Base-by-base conservation (phyloP, 2,888 invertebrate genomes). In the Melipona beecheii region DNA sequence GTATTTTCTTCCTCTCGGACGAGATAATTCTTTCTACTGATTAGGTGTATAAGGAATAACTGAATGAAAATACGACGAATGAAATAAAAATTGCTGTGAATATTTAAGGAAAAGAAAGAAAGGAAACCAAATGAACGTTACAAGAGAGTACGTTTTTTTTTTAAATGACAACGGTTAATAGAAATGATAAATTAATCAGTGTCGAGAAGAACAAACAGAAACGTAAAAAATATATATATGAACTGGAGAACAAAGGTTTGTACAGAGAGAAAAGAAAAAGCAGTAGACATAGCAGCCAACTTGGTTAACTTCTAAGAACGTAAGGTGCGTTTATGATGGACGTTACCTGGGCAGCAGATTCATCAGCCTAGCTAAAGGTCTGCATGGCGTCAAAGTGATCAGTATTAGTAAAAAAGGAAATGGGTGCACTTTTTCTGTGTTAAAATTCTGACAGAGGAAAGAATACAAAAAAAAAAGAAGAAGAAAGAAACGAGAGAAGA, bases 281-380 rank as follows among this genome's bases (percentile, higher is more conserved):
- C 73, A 84, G 80, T 84, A 75, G 64, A 87, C 74, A 83, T 75
- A 75, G 77, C 79, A 86, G 79, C 78, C 83, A 78, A 89, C 74
- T 36, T 87, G 64, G 77, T 87, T 90, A 89, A 64, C 89, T 85
- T 89, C 88, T 91, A 92, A 91, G 87, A 93, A 93, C 91, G 88
- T 93, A 93, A 94, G 91, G 93, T 94, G 93, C 94, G 94, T 93
- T 71, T 93, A 92, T 94, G 93, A 93, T 93, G 94, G 49, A 93
- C 93, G 93, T 97, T 98, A 98, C 98, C 98, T 98, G 97, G 98
- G 97, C 96, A 98, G 96, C 95, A 97, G 96, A 96, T 97, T 97
- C 96, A 98, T 98, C 97, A 98, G 97, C 96, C 97, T 97, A 95
- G 97, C 97, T 96, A 98, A 97, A 95, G 98, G 98, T 95, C 97